Conservation (phyloP, 2,888 invertebrate species). For the Cactoblastis cactorum region DNA sequence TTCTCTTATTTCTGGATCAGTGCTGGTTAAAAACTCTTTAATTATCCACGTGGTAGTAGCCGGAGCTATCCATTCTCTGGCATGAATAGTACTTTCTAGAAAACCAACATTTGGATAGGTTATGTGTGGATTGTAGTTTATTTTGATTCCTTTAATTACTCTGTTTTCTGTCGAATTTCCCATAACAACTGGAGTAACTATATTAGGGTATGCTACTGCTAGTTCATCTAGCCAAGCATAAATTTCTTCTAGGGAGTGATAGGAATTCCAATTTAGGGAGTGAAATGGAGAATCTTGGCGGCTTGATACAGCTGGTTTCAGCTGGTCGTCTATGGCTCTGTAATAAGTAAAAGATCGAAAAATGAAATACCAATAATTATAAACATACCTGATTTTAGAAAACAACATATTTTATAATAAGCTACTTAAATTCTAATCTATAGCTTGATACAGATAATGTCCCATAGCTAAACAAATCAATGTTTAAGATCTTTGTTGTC, state of each 20-base stretch:
- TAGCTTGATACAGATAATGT: no score
- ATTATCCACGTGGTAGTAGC: slow-evolving; percentile 84
- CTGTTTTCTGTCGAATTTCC: slow-evolving; percentile 81
- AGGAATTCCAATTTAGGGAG: slow-evolving; percentile 75
- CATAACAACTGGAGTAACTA: slow-evolving; percentile 70
- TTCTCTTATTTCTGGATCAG: slow-evolving; percentile 37
- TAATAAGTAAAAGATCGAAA: slow-evolving; percentile 19
- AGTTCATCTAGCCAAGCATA: slow-evolving; percentile 80
- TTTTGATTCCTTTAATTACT: slow-evolving; percentile 76
- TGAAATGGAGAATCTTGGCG: slow-evolving; percentile 41
- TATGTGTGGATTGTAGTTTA: slow-evolving; percentile 59
- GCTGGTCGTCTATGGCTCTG: slow-evolving; percentile 74
- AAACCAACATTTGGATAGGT: slow-evolving; percentile 66
- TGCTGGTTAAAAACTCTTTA: slow-evolving; percentile 82
- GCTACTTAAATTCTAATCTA: no score
- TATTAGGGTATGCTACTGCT: slow-evolving; percentile 60
- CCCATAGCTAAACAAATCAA: no score
- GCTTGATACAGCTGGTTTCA: slow-evolving; percentile 34
- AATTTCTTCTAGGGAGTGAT: slow-evolving; percentile 80
- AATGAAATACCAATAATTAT: no score
- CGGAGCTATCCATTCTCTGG: slow-evolving; percentile 86
- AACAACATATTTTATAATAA: no score
- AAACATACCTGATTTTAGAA: no score
- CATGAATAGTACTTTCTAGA: slow-evolving; percentile 82
- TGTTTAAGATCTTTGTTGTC: no score